Evolutionary conservation across 2,797 vertebrate genomes (phyloP), one percentile per base, ranked within the genome.

Genomic region (Alcedo atthis): DNA sequence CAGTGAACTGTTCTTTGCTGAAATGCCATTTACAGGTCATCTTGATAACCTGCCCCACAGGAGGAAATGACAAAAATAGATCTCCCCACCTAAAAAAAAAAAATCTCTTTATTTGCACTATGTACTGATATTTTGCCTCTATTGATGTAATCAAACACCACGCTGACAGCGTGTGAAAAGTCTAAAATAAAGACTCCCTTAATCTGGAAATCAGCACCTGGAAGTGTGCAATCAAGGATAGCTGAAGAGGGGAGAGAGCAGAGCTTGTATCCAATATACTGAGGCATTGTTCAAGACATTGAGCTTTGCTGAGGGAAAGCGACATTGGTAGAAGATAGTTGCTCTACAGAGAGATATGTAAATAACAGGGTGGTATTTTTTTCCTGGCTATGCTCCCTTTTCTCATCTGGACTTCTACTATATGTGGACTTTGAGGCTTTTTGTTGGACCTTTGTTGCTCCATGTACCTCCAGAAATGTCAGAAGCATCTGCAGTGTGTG

Each of bases 171-270:
- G 49, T 94, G 91, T 83, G 89, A 96, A 96, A 95, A 92, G 82
- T 69, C 63, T 92, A 83, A 93, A 97, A 96, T 92, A 95, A 96
- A 95, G 89, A 83, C 78, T 95, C 71, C 62, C 85, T 94, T 96
- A 94, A 95, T 94, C 93, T 94, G 84, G 76, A 94, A 96, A 96
- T 94, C 93, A 92, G 90, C 82, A 92, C 94, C 89, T 95, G 89
- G 85, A 94, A 95, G 90, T 67, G 53, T 93, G 87, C 1, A 8
- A 93, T 90, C 76, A 85, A 81, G 91, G 93, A 70, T 2, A 85
- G 73, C 43, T 70, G 69, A 92, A 87, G 63, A 0, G 0, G 22
- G 53, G 30, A 90, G 69, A 93, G 51, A 95, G 55, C 28, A 83
- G 67, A 85, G 55, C 77, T 89, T 83, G 48, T 73, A 73, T 73